These are phyloP conservation scores for Trogon surrucura DNA, from an alignment of 2,113 vertebrate genomes.

Conservation along the genomic window DNA sequence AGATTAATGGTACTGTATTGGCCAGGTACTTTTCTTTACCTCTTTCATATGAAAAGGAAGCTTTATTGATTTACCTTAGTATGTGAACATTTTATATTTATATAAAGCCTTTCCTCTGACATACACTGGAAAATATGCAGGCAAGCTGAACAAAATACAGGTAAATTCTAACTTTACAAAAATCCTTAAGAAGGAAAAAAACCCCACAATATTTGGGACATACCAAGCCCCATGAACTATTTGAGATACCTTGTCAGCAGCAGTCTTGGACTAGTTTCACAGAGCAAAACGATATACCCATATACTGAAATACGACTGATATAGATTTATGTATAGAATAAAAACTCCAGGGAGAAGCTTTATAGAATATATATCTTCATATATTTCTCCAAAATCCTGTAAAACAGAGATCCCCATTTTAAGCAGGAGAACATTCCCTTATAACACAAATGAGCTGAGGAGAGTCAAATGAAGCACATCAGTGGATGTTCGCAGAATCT, in stretches of 20 bases:
- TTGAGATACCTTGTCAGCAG: neutral
- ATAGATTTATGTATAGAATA: neutral
- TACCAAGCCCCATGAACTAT: neutral
- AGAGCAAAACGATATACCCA: slow-evolving; percentile 25
- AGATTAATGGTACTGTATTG: slow-evolving; percentile 88
- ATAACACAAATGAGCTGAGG: neutral
- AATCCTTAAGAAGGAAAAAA: slow-evolving; percentile 13
- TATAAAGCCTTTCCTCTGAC: slow-evolving; percentile 15
- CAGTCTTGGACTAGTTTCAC: neutral
- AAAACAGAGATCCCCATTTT: neutral
- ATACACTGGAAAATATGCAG: slow-evolving; percentile 32
- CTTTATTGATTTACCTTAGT: slow-evolving; percentile 68
- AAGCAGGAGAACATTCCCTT: neutral
- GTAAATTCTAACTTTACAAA: slow-evolving; percentile 16
- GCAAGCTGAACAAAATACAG: slow-evolving; percentile 48
- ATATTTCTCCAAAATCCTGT: neutral
- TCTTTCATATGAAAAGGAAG: slow-evolving; percentile 78
- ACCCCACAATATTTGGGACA: neutral
- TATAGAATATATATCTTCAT: neutral
- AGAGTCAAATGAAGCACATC: neutral
- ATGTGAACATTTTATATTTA: slow-evolving; percentile 45
- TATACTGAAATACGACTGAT: slow-evolving; percentile 16
- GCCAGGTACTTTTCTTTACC: slow-evolving; percentile 82
- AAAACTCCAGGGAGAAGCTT: neutral
- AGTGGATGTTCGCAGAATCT: neutral